Conservation (phyloP, 1,140 invertebrate species). For the Batillaria attramentaria region DNA sequence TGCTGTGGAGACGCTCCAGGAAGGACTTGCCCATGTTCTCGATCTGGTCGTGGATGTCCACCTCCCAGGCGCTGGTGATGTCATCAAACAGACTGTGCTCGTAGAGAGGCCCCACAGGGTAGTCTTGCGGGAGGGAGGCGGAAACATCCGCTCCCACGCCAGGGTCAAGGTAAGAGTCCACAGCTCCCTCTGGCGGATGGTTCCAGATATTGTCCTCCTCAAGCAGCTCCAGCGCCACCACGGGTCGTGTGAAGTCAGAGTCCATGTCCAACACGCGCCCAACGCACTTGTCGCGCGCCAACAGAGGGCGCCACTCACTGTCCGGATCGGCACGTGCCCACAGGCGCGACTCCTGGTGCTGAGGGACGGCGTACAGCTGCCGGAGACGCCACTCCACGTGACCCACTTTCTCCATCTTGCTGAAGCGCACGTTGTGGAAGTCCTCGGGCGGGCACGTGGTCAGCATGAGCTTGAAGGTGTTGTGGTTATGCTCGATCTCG, state of each 20-base stretch:
- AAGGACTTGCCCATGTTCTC: constrained; percentile 64
- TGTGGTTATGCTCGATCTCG: constrained; percentile 66
- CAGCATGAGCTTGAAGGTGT: constrained; percentile 66
- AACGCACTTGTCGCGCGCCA: constrained; percentile 60
- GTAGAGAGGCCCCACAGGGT: constrained; percentile 51
- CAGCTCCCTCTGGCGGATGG: constrained; percentile 48
- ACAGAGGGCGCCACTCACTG: constrained; percentile 58
- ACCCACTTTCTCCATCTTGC: constrained; percentile 68
- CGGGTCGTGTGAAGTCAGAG: constrained; percentile 64
- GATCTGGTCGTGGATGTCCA: constrained; percentile 69
- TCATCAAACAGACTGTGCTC: constrained; percentile 66
- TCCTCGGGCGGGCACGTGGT: constrained; percentile 59
- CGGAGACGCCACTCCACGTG: constrained; percentile 63
- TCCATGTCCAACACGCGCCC: constrained; percentile 63
- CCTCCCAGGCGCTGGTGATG: constrained; percentile 64
- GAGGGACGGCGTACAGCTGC: constrained; percentile 54
- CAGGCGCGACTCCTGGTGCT: constrained; percentile 51
- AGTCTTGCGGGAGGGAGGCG: constrained; percentile 37
- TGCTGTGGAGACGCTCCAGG: constrained; percentile 62
- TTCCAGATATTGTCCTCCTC: constrained; percentile 54
- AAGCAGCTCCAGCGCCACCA: constrained; percentile 58
- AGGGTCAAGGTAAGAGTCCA: constrained; percentile 13
- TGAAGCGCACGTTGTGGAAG: constrained; percentile 66
- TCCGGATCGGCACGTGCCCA: constrained; percentile 66
- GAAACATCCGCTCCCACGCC: constrained; percentile 27